Evolutionary conservation across 2,888 invertebrate genomes (phyloP).

Genomic region (Caenorhabditis sulstoni): DNA sequence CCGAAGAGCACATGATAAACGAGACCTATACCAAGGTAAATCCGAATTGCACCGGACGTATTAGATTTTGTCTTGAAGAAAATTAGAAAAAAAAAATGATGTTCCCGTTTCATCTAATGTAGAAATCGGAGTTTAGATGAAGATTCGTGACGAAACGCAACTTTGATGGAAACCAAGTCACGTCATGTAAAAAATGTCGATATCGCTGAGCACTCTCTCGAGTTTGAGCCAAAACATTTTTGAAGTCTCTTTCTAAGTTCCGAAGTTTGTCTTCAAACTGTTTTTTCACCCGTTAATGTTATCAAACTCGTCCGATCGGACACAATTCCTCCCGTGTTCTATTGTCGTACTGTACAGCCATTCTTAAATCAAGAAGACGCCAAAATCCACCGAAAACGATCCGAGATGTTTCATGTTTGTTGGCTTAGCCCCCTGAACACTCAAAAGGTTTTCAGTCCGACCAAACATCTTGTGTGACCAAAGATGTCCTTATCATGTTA

Average conservation of each 20-base stretch:
- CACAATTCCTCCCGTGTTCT: too few relatives aligned
- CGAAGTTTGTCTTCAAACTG: too few relatives aligned
- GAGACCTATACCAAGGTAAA: conserved; percentile 52
- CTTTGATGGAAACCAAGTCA: neutral
- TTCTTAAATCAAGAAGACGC: too few relatives aligned
- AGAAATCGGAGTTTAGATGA: conserved; percentile 19
- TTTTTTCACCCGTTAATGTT: too few relatives aligned
- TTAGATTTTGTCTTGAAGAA: conserved; percentile 1
- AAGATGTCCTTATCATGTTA: conserved; percentile 6
- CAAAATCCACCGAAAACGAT: too few relatives aligned
- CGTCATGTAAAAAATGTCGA: conserved; percentile 8
- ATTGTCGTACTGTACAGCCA: too few relatives aligned
- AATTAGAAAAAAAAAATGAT: conserved; percentile 6
- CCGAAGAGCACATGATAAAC: conserved; percentile 42
- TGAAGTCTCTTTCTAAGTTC: too few relatives aligned
- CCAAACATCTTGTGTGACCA: conserved; percentile 29
- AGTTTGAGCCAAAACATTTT: too few relatives aligned
- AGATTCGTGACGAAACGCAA: conserved; percentile 38
- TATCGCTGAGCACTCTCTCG: neutral
- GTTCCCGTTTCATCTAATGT: conserved; percentile 21
- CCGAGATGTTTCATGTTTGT: neutral
- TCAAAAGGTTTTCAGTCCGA: conserved; percentile 23
- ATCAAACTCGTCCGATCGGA: too few relatives aligned
- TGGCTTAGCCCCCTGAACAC: neutral
- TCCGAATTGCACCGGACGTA: conserved; percentile 42